A percentile compares a stretch with the other conserved stretches of the same genome.
phyloP scores from a whole-genome alignment of 92 coral and sea anemone species.

The Epizoanthus stellaris region DNA sequence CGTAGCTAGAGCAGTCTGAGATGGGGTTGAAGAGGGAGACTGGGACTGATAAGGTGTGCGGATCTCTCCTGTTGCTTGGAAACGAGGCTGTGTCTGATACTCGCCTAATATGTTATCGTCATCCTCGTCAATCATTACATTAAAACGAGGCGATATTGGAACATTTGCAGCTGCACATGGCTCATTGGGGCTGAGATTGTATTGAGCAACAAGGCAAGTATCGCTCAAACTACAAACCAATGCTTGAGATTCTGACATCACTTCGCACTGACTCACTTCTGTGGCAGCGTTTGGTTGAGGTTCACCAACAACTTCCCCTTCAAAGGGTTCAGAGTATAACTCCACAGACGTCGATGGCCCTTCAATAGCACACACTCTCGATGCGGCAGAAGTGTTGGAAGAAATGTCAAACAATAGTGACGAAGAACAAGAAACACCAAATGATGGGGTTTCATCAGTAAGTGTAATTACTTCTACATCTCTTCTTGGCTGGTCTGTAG shows the following conservation, averaged over 20 bases:
- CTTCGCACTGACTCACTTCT: constrained; percentile 2
- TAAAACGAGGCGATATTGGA: constrained; percentile 1
- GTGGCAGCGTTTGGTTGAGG: constrained; percentile 9
- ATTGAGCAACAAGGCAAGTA: constrained; percentile 73
- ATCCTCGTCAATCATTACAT: neutral
- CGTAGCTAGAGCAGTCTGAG: constrained; percentile 6
- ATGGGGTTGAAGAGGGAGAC: constrained; percentile 22
- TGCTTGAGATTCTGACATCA: constrained; percentile 59
- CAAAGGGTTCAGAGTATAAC: constrained; percentile 83
- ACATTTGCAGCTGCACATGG: neutral
- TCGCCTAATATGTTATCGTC: constrained; percentile 62
- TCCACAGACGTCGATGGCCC: constrained; percentile 68
- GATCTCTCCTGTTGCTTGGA: constrained; percentile 39
- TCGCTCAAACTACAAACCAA: constrained; percentile 83
- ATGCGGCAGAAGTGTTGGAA: neutral
- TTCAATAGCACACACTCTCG: neutral
- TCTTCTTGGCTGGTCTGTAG: neutral
- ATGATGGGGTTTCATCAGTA: constrained; percentile 15
- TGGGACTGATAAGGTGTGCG: constrained; percentile 40
- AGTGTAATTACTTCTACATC: constrained; percentile 1
- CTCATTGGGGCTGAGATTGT: constrained; percentile 39
- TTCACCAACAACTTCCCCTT: constrained; percentile 38
- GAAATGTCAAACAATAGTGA: constrained; percentile 29
- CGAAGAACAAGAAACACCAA: constrained; percentile 25
- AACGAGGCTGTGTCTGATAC: constrained; percentile 65